These are phyloP conservation scores for Urophycis tenuis DNA, from an alignment of 2,797 vertebrate species.

Conservation along the genomic window DNA sequence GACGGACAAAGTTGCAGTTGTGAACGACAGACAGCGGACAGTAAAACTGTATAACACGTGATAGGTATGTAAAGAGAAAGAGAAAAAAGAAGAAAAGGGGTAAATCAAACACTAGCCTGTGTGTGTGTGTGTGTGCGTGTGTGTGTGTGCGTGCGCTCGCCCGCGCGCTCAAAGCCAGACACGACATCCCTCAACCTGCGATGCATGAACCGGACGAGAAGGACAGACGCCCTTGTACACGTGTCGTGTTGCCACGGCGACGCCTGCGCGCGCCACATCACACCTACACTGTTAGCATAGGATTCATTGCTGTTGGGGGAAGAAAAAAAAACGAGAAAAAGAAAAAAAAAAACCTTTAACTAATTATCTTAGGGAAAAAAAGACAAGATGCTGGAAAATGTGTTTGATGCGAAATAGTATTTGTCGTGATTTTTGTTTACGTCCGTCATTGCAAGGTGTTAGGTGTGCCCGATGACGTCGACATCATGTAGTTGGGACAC, in stretches of 20 bases:
- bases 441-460: conserved; percentile 69
- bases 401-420: conserved; percentile 63
- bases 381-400: conserved; percentile 72
- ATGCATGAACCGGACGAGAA: conserved; percentile 40
- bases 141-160: too few relatives aligned
- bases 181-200: conserved; percentile 27
- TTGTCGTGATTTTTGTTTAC: conserved; percentile 69
- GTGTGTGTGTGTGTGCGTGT: too few relatives aligned
- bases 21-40: conserved; percentile 47
- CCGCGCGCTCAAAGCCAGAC: conserved; percentile 42
- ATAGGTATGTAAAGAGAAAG: conserved; percentile 23
- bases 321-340: background rate
- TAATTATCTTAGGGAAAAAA: conserved; percentile 50
- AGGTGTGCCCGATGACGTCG: conserved; percentile 63
- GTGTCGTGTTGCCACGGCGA: conserved; percentile 43
- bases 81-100: conserved; percentile 23
- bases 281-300: conserved; percentile 66
- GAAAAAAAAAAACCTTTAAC: background rate
- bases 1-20: conserved; percentile 47
- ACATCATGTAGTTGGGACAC: conserved; percentile 66
- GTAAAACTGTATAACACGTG: conserved; percentile 39
- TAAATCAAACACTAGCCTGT: conserved; percentile 40
- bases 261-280: conserved; percentile 50
- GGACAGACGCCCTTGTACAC: conserved; percentile 47
- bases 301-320: conserved; percentile 54